Evolutionary conservation across 2,888 invertebrate species (phyloP), one percentile per base, ranked within the genome.

Genomic region (Beris chalybata): DNA sequence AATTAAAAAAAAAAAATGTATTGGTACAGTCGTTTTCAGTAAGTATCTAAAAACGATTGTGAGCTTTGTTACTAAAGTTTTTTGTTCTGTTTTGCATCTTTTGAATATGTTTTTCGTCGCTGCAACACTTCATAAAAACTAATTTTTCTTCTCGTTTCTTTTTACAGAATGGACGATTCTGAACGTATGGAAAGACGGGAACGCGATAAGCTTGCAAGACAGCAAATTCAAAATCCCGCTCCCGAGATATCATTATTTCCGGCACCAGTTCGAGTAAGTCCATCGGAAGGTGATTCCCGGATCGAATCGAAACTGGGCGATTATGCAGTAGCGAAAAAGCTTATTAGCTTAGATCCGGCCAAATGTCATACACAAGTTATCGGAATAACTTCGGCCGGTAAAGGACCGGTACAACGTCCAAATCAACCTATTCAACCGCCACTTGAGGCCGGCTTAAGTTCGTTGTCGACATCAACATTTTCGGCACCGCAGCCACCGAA

Each of bases 151-250:
- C 12, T 22, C 13, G 13, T 48, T 56, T 58, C 48, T 52, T 15
- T 53, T 71, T 71, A 2, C 72, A 80, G 80, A 67, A 80, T 80
- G 80, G 80, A 80, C 29, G 81, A 80, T 71, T 74, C 76, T 72
- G 81, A 79, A 68, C 76, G 80, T 47, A 76, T 76, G 50, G 76
- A 74, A 73, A 76, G 78, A 74, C 75, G 80, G 65, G 80, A 81
- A 74, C 76, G 80, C 43, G 80, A 80, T 72, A 80, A 79, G 74
- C 73, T 76, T 63, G 79, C 80, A 65, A 75, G 80, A 30, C 78
- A 79, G 66, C 79, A 78, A 72, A 78, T 77, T 61, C 78, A 78
- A 71, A 74, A 75, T 69, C 76, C 77, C 57, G 76, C 78, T 74
- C 76, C 76, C 22, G 78, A 78, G 72, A 73, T 59, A 61, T 67